phyloP scores from a whole-genome alignment of 2,113 vertebrate genomes.

The Lycaon pictus region DNA sequence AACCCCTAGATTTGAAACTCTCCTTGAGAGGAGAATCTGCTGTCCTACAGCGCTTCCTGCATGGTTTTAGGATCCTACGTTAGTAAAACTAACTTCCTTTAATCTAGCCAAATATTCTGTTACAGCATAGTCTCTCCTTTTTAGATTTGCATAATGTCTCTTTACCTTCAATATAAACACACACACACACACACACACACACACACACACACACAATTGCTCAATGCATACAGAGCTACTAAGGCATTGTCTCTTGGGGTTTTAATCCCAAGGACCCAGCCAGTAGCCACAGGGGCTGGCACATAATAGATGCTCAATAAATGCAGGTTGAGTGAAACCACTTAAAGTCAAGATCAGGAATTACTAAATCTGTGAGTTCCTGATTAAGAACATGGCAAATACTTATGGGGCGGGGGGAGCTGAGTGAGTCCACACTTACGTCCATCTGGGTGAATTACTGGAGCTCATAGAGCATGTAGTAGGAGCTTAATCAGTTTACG shows the following conservation, averaged over 20 bases:
- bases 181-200: fast-evolving
- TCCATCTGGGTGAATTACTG: neutral
- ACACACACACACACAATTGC: neutral
- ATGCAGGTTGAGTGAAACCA: neutral
- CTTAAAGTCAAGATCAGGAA: neutral
- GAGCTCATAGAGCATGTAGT: neutral
- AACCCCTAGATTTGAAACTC: neutral
- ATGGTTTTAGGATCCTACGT: neutral
- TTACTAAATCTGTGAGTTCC: neutral
- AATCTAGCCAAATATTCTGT: no score
- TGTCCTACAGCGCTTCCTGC: fast-evolving
- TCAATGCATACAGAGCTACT: neutral
- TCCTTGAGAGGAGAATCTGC: neutral
- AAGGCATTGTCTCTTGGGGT: neutral
- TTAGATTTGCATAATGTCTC: neutral
- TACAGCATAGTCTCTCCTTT: neutral
- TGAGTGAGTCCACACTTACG: neutral
- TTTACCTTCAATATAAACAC: neutral
- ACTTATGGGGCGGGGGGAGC: neutral
- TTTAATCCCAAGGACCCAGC: neutral
- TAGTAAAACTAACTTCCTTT: neutral
- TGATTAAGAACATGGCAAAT: neutral
- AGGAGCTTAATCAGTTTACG: neutral
- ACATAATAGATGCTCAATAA: neutral
- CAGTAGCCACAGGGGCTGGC: neutral